Evolutionary conservation across 1,140 invertebrate species (phyloP).

Genomic region (Aphelenchoides besseyi): DNA sequence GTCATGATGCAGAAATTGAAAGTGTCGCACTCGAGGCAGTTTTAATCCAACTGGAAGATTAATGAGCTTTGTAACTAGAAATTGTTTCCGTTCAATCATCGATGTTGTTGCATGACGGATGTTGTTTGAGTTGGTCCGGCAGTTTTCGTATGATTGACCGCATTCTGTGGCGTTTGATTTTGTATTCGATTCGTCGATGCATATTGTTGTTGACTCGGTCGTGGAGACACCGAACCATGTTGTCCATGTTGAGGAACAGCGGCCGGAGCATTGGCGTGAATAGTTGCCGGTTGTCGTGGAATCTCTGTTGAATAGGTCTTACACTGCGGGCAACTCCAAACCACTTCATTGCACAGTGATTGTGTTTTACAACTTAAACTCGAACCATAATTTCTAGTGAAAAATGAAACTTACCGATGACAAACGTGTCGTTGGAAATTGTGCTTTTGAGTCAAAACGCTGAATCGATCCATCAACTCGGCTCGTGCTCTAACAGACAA

Average conservation of each 20-base stretch:
- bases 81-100: constrained; percentile 10
- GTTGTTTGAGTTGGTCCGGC: not conserved
- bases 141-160: constrained; percentile 5
- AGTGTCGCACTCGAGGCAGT: not conserved
- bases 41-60: not conserved
- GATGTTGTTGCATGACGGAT: not conserved
- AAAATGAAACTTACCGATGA: constrained; percentile 19
- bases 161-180: not conserved
- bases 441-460: constrained; percentile 44
- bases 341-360: constrained; percentile 50
- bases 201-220: not conserved
- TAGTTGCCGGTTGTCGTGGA: constrained; percentile 12
- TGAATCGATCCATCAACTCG: constrained; percentile 57
- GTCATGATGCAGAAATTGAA: too few species aligned
- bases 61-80: too few species aligned
- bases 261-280: not conserved
- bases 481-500: constrained; percentile 53
- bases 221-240: not conserved
- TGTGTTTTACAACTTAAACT: constrained; percentile 50
- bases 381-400: not conserved
- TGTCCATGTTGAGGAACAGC: not conserved
- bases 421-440: constrained; percentile 28
- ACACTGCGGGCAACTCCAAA: constrained; percentile 57
- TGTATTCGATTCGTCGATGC: not conserved
- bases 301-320: constrained; percentile 58